These are phyloP conservation scores for Uromys caudimaculatus DNA, from an alignment of 2,797 vertebrate genomes.

Conservation along the genomic window DNA sequence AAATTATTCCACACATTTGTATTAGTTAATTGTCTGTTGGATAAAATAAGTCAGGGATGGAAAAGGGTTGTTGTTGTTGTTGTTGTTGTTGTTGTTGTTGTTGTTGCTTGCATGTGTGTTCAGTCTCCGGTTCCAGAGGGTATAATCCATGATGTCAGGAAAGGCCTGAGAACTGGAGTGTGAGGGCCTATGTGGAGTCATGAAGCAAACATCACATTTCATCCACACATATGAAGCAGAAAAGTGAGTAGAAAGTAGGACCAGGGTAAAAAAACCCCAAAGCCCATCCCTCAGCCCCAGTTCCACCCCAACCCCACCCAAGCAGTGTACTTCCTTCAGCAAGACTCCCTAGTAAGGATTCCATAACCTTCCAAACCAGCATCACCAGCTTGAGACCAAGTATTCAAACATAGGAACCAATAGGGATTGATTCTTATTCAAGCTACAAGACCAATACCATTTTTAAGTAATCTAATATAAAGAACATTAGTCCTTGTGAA, in stretches of 20 bases:
- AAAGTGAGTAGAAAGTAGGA: neutral
- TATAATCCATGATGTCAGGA: neutral
- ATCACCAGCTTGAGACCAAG: neutral
- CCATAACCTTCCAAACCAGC: neutral
- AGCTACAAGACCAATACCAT: neutral
- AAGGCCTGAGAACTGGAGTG: too few species aligned
- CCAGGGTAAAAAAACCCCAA: neutral
- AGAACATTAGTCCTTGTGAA: slow-evolving; percentile 69
- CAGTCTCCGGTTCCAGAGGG: neutral
- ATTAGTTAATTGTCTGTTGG: neutral
- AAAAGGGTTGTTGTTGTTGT: neutral
- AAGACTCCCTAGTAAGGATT: neutral
- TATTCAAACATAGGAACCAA: neutral
- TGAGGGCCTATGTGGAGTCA: neutral
- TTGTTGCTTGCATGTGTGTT: neutral
- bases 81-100: too few species aligned
- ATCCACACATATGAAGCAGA: neutral
- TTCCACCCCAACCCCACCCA: neutral
- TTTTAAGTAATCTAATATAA: slow-evolving; percentile 60
- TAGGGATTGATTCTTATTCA: neutral
- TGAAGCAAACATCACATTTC: neutral
- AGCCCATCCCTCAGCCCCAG: neutral
- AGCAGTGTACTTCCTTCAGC: neutral
- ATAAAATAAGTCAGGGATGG: neutral
- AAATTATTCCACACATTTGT: neutral